These are phyloP conservation scores for Heliconius himera DNA, from an alignment of 1,140 invertebrate species.

Conservation along the genomic window DNA sequence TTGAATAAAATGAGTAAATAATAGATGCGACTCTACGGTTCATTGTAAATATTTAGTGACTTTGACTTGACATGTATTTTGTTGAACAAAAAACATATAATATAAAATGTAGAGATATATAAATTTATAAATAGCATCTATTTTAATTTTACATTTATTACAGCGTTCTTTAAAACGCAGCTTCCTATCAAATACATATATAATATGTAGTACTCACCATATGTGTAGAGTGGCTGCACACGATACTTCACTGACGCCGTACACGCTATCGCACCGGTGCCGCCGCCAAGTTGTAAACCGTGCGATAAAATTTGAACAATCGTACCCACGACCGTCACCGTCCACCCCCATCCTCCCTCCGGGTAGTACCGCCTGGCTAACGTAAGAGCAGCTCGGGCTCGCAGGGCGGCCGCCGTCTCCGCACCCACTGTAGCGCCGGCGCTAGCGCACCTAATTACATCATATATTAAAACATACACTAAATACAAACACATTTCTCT, in stretches of 20 bases:
- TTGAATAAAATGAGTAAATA: no score
- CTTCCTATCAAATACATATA: neutral
- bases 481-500: conserved; percentile 10
- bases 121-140: no score
- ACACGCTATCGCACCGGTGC: conserved; percentile 69
- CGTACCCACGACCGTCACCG: conserved; percentile 86
- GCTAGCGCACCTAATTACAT: conserved; percentile 70
- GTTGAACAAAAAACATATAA: no score
- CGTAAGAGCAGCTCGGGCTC: conserved; percentile 74
- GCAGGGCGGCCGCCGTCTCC: conserved; percentile 75
- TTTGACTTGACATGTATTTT: no score
- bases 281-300: conserved; percentile 84
- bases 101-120: no score
- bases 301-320: conserved; percentile 85
- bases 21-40: no score
- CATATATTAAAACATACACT: conserved; percentile 48
- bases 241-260: conserved; percentile 67
- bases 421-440: conserved; percentile 69
- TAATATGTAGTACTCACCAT: conserved; percentile 59
- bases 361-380: conserved; percentile 87
- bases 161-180: no score
- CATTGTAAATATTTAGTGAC: no score
- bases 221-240: conserved; percentile 67
- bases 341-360: conserved; percentile 92
- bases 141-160: no score